Conservation (phyloP, 64 coral and sea anemone species). For the Astreopora myriophthalma region DNA sequence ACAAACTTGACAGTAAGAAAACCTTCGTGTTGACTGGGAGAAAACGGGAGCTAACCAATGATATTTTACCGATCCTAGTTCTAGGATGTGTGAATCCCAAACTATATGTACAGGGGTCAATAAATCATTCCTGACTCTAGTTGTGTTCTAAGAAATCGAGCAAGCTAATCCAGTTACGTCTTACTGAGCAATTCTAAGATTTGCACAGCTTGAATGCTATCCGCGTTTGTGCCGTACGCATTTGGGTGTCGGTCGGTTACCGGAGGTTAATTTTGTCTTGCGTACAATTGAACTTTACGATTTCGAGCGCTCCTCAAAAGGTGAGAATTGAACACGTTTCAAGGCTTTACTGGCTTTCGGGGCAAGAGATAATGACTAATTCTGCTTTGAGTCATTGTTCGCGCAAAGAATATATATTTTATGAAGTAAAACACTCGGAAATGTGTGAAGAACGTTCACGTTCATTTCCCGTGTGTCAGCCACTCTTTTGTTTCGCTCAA, state of each 20-base stretch:
- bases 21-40: neutral
- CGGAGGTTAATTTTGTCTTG: neutral
- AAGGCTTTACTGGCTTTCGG: neutral
- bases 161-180: neutral
- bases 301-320: neutral
- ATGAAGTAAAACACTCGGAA: neutral
- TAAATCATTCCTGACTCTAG: neutral
- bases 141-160: slow-evolving; percentile 7
- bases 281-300: neutral
- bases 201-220: neutral
- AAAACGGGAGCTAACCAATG: neutral
- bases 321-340: neutral
- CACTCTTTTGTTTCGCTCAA: neutral
- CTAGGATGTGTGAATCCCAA: neutral
- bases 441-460: neutral
- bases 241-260: neutral
- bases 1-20: neutral
- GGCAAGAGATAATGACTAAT: neutral
- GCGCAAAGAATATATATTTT: neutral
- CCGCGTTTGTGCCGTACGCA: neutral
- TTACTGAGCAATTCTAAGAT: neutral
- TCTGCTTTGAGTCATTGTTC: neutral
- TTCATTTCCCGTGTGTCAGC: neutral
- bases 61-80: neutral
- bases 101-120: neutral